Evolutionary conservation across 2,113 vertebrate species (phyloP).

Genomic region (Alouatta palliata): DNA sequence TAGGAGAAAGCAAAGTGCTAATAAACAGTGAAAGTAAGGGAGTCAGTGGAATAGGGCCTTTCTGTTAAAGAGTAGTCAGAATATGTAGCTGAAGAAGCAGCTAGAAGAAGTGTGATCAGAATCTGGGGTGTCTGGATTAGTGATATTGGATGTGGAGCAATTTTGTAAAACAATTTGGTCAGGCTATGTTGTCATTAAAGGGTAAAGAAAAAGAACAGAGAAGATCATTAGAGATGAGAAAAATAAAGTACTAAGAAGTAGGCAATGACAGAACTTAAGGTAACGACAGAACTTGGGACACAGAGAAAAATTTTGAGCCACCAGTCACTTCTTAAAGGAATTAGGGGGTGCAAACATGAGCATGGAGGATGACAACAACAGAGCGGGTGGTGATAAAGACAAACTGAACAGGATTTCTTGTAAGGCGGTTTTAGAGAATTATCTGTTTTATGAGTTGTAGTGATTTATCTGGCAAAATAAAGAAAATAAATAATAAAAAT

Average conservation of each 20-base stretch:
- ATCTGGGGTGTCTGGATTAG: not conserved
- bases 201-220: not conserved
- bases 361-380: rapidly evolving
- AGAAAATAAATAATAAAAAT: not conserved
- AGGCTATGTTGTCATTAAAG: not conserved
- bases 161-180: not conserved
- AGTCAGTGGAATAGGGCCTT: not conserved
- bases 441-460: not conserved
- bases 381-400: not conserved
- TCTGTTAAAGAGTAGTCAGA: not conserved
- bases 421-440: not conserved
- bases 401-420: not conserved
- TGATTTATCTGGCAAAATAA: not conserved
- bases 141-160: not conserved
- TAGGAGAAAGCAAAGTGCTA: not conserved
- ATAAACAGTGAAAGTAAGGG: not conserved
- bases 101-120: not conserved
- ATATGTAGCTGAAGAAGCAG: not conserved
- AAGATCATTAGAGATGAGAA: not conserved
- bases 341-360: too few species aligned
- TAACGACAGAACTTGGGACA: not conserved
- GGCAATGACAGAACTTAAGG: not conserved
- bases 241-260: not conserved
- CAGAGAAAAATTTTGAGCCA: not conserved
- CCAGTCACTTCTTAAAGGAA: not conserved